phyloP scores from a whole-genome alignment of 2,797 vertebrate species.

The Gallinago nigripennis region DNA sequence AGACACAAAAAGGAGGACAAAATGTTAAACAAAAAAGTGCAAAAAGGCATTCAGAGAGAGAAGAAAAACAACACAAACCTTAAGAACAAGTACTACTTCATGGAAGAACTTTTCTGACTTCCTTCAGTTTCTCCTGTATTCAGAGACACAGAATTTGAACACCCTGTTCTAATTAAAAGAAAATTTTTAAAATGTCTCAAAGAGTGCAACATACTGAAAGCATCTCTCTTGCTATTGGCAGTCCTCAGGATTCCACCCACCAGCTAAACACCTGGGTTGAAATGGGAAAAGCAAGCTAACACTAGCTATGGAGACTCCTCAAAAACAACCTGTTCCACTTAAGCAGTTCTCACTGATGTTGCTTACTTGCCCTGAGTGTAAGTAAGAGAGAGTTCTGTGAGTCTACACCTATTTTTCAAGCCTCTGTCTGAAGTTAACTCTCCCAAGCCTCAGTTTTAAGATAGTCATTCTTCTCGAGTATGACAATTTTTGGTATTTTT shows the following conservation, averaged over 20 bases:
- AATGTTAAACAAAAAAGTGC: not conserved
- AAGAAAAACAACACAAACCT: not conserved
- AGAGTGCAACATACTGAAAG: not conserved
- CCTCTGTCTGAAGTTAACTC: not conserved
- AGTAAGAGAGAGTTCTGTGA: not conserved
- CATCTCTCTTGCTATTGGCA: not conserved
- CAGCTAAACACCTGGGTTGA: not conserved
- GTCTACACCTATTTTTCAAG: not conserved
- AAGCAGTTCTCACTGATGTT: not conserved
- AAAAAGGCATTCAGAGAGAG: not conserved
- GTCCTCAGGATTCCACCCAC: not conserved
- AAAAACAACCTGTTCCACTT: not conserved
- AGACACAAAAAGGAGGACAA: not conserved
- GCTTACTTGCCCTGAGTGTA: not conserved
- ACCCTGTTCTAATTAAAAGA: not conserved
- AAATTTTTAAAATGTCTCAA: not conserved
- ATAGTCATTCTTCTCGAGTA: not conserved
- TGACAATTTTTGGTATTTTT: not conserved
- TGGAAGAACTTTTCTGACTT: not conserved
- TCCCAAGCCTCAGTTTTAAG: not conserved
- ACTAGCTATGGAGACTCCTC: not conserved
- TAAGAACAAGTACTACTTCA: not conserved
- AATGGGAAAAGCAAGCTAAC: not conserved
- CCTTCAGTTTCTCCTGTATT: not conserved
- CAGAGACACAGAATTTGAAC: not conserved